Evolutionary conservation across 2,888 invertebrate species (phyloP), one percentile per base, ranked within the genome.

Genomic region (Cerastis rubricosa): DNA sequence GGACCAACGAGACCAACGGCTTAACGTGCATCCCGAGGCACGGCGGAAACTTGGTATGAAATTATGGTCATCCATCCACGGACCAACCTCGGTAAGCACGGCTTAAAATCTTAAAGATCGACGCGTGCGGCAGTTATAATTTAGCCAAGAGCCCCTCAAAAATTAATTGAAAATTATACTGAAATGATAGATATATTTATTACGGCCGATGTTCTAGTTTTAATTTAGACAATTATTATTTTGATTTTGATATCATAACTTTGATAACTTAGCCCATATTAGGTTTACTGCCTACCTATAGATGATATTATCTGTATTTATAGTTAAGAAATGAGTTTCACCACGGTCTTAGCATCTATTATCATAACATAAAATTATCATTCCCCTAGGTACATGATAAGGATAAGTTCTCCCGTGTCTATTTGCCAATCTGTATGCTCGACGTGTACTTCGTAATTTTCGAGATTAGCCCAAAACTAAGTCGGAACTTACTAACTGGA

Each of bases 381-480:
- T 63, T 59, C n/a, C 22, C 40, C n/a, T 35, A n/a, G n/a, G n/a
- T n/a, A 17, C 40, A 47, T 63, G 35, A 73, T 43, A 51, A 47
- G n/a, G 12, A 14, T 59, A 74, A 79, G 74, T 74, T 84, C n/a
- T 43, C 6, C 25, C 40, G n/a, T 51, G 45, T 80, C 11, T 71
- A 67, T 84, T 40, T 29, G 49, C 61, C 17, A 40, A 51, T 71
- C 51, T 71, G 51, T 64, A 80, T 80, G 54, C 66, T 51, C 45
- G 1, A 17, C 25, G 47, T 73, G 19, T 49, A 54, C 57, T 63
- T 40, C 40, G 25, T 80, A 81, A 81, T 84, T 71, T 74, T 74
- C 51, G 47, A 81, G 70, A 81, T 81, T 84, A 84, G 40, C 40
- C 40, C 47, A 63, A 74, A 81, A 83, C 68, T 78, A 78, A 49